Evolutionary conservation across 2,797 vertebrate species (phyloP).

Genomic region (Leucoraja ocellata): DNA sequence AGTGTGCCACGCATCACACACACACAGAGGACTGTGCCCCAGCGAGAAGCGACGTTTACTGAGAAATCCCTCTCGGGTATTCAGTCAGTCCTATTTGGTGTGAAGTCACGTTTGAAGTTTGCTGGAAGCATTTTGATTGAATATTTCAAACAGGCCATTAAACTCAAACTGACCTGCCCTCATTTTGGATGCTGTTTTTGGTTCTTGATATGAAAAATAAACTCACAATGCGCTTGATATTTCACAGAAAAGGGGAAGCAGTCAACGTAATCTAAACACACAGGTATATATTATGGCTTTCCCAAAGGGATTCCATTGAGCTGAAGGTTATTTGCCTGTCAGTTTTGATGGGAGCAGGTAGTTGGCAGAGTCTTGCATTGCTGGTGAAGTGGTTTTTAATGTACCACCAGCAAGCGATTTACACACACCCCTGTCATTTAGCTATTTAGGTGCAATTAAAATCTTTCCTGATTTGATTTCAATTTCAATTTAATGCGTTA

Average conservation of each 20-base stretch:
- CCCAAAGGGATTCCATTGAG: constrained; percentile 11
- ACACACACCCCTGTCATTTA: constrained; percentile 26
- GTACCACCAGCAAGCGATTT: constrained; percentile 1
- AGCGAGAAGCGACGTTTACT: neutral
- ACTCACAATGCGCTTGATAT: neutral
- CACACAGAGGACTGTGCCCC: neutral
- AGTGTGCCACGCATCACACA: neutral
- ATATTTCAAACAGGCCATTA: constrained; percentile 18
- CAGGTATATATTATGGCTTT: constrained; percentile 29
- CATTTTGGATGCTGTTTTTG: neutral
- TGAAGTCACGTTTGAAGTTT: neutral
- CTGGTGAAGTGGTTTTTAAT: neutral
- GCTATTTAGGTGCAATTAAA: constrained; percentile 38
- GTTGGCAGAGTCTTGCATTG: constrained; percentile 15
- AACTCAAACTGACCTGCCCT: constrained; percentile 15
- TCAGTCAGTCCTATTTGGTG: neutral
- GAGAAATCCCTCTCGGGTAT: neutral
- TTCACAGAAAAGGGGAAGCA: constrained; percentile 11
- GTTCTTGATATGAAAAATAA: neutral
- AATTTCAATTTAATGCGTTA: constrained; percentile 25
- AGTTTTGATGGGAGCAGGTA: constrained; percentile 24
- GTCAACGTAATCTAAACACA: constrained; percentile 29
- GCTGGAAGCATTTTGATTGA: constrained; percentile 18
- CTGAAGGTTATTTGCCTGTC: constrained; percentile 31
- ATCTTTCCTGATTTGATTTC: constrained; percentile 36